Conservation (phyloP, 2,888 invertebrate species). For the Eilema sororculum region DNA sequence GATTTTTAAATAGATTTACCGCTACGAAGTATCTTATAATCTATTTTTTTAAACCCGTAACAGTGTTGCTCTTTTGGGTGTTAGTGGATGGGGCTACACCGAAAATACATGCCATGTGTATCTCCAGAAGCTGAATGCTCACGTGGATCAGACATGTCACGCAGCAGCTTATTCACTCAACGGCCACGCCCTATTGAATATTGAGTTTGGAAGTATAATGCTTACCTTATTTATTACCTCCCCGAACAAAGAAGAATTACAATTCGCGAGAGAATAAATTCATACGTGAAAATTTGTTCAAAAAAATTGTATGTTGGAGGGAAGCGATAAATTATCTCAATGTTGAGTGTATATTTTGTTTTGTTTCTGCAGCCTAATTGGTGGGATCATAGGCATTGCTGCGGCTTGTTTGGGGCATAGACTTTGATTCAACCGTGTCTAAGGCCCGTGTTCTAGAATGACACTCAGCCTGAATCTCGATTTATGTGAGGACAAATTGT, state of each 20-base stretch:
- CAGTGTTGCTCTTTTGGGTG: too few relatives aligned
- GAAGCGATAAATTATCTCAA: constrained; percentile 12
- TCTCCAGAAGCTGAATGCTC: constrained; percentile 39
- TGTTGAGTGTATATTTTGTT: constrained; percentile 18
- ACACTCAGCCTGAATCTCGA: too few relatives aligned
- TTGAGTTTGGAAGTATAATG: constrained; percentile 46
- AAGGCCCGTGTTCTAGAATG: too few relatives aligned
- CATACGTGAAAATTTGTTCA: constrained; percentile 13
- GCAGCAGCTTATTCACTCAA: constrained; percentile 48
- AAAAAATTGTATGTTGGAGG: constrained; percentile 26
- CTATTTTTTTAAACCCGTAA: too few relatives aligned
- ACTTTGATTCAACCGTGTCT: not conserved
- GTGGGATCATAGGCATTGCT: not conserved
- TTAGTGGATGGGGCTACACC: too few relatives aligned
- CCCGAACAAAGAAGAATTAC: constrained; percentile 36
- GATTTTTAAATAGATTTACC: not conserved
- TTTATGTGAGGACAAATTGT: too few relatives aligned
- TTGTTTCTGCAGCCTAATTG: not conserved
- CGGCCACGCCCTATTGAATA: constrained; percentile 52
- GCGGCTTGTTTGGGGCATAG: not conserved
- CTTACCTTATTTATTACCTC: constrained; percentile 41
- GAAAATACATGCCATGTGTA: constrained; percentile 14
- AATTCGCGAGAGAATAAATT: constrained; percentile 25
- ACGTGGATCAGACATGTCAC: constrained; percentile 52
- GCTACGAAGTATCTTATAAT: too few relatives aligned